Base-by-base conservation (phyloP, 2,888 invertebrate species). In the Clistopyga incitator region DNA sequence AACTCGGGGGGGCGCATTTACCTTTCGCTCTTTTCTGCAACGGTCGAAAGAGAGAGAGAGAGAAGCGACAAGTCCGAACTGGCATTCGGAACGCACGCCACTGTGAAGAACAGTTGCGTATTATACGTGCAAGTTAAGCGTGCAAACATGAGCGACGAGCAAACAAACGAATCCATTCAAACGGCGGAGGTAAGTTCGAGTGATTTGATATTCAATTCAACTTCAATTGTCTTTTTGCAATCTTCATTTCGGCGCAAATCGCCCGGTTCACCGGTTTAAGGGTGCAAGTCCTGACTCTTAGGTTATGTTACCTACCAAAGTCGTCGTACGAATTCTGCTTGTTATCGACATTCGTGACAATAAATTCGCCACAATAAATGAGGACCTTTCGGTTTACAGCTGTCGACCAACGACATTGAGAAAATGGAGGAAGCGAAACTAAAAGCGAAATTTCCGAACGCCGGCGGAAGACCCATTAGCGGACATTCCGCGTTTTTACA, bases 401-500 rank as follows among this genome's bases (percentile, higher is more conserved):
- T 94, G 89, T 93, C 94, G 52, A 93, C 95, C 6, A 95, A 96
- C 91, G 97, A 97, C 90, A 94, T 98, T 90, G 98, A 98, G 90
- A 98, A 97, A 92, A 93, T 97, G 82, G 98, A 99, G 94, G 99
- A 99, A 93, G 98, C 97, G 59, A 98, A 98, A 93, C 93, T 99
- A 29, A 98, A 97, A 93, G 97, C 98, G 0, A 98, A 98, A 94
- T 99, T 98, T 94, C 97, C 98, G 75, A 95, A 95, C 93, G 95
- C 96, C 56, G 94, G 95, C 89, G 95, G 96, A 10, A 95, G 95
- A 85, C 94, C 95, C 64, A 94, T 95, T 71, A 95, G 96, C 64
- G 98, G 98, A 6, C 98, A 98, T 93, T 98, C 98, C 3, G 97
- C 98, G 29, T 98, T 99, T 91, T 94, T 99, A 86, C 98, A 98